Evolutionary conservation across 2,888 invertebrate genomes (phyloP).

Genomic region (Drosophila flavopinicola): DNA sequence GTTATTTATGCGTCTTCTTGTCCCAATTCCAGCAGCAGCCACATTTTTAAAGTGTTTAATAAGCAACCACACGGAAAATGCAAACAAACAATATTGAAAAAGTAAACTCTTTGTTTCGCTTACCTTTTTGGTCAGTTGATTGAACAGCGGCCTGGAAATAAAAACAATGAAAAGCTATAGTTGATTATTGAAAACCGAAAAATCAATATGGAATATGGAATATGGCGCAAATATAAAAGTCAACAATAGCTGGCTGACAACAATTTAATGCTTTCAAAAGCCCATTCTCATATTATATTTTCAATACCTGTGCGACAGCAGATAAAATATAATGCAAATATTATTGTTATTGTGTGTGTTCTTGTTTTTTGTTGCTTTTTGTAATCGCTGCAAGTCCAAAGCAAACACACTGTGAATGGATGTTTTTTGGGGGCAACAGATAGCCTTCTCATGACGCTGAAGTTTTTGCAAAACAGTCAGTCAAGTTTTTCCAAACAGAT

Average conservation of each 20-base stretch:
- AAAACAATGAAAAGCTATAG: slow-evolving; percentile 25
- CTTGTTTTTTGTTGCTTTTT: slow-evolving; percentile 27
- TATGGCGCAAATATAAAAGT: slow-evolving; percentile 56
- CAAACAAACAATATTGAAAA: background rate
- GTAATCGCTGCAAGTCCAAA: too few species aligned
- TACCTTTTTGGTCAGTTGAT: slow-evolving; percentile 57
- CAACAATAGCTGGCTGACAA: slow-evolving; percentile 50
- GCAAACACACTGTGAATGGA: too few species aligned
- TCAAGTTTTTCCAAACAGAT: slow-evolving; percentile 12
- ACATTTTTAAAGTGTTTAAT: slow-evolving; percentile 61
- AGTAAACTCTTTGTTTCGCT: slow-evolving; percentile 31
- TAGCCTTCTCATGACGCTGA: slow-evolving; percentile 42
- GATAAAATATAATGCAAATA: slow-evolving; percentile 68
- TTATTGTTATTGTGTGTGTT: slow-evolving; percentile 38
- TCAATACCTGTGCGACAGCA: slow-evolving; percentile 47
- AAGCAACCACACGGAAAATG: slow-evolving; percentile 41
- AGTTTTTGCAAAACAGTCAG: slow-evolving; percentile 12
- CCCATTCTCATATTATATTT: slow-evolving; percentile 10
- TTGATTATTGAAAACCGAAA: slow-evolving; percentile 59
- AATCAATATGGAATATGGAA: slow-evolving; percentile 61
- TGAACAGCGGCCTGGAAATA: slow-evolving; percentile 19
- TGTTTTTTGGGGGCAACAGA: too few species aligned
- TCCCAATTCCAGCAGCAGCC: slow-evolving; percentile 74
- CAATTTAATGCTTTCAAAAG: slow-evolving; percentile 69
- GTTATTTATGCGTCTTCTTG: slow-evolving; percentile 79